Base-by-base conservation (phyloP, 2,797 vertebrate genomes). In the Girardinus metallicus region DNA sequence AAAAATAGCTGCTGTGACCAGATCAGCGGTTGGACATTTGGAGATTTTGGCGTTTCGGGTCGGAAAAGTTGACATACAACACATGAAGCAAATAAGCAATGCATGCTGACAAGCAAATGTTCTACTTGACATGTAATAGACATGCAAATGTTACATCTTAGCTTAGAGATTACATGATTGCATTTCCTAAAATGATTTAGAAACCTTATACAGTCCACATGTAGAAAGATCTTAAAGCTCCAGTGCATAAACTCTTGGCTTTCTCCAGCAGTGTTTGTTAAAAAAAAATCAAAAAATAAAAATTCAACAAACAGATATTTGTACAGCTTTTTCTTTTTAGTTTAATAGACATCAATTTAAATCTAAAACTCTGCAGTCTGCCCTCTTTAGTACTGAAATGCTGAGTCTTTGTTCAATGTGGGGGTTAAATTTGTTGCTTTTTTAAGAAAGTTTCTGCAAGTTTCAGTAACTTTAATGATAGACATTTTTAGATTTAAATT, bases 1-100 rank as follows among this genome's bases (percentile, higher is more conserved):
- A 31, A 83, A 90, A 91, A 89, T 83, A 91, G 84, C 84, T 79
- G 49, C 78, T 83, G 84, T 82, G 90, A 87, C 90, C 88, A 79
- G 88, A 87, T 89, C 86, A 89, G 86, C 85, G 88, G 78, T 74
- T 79, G 80, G 74, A 91, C 83, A 85, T 87, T 89, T 70, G 47
- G 88, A 86, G 86, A 90, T 83, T 81, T 82, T 91, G 74, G 34
- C 39, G 60, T 85, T 80, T 88, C 77, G 1, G 74, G 81, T 84
- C 76, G 74, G 75, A 86, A 80, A 83, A 77, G 77, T 88, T 75
- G 85, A 84, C 74, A 70, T 81, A 73, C 55, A 73, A 29, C 21
- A 29, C 46, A 62, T 77, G 44, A 72, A 44, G 44, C 31, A 55
- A 78, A 75, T 75, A 76, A 80, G 68, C 51, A 74, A 64, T 77